A percentile compares a stretch with the other conserved stretches of the same genome.
phyloP scores from a whole-genome alignment of 2,797 vertebrate genomes.

The Coccyzus lansbergi region DNA sequence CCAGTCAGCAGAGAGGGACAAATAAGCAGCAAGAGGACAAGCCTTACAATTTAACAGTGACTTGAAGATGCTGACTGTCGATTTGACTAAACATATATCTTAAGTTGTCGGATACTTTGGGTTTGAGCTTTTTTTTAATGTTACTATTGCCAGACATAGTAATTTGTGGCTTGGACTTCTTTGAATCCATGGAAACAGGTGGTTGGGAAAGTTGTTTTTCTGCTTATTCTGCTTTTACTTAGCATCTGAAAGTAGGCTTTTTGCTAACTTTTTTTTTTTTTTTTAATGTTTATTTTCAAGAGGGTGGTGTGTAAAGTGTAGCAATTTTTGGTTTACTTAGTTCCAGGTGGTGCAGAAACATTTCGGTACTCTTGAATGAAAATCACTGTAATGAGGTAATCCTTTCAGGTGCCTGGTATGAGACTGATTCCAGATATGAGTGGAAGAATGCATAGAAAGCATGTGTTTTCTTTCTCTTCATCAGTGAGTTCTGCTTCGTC shows the following conservation, averaged over 20 bases:
- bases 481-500: neutral
- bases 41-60: neutral
- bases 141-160: neutral
- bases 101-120: neutral
- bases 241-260: neutral
- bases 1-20: neutral
- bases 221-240: neutral
- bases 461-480: neutral
- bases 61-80: neutral
- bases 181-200: neutral
- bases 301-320: neutral
- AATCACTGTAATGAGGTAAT: neutral
- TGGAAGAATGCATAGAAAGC: neutral
- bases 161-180: no score
- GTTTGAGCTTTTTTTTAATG: neutral
- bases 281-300: neutral
- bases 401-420: neutral
- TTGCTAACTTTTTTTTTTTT: neutral
- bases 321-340: neutral
- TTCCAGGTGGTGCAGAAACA: neutral
- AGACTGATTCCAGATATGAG: neutral
- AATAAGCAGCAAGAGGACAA: neutral
- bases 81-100: fast-evolving
- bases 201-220: neutral
- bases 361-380: neutral